phyloP scores from a whole-genome alignment of 2,888 invertebrate genomes.

The Crocallis elinguaria region DNA sequence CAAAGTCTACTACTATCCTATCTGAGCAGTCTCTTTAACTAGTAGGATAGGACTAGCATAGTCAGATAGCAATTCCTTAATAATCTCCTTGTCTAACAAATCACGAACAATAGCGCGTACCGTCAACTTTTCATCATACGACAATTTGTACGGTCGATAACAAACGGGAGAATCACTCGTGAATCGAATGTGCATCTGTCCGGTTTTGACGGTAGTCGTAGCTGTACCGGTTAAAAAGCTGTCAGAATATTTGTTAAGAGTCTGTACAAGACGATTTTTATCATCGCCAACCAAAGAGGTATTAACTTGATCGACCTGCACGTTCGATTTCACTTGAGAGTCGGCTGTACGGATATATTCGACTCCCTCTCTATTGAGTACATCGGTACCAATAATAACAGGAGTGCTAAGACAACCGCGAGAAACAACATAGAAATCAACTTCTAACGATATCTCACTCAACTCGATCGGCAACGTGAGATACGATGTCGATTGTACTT shows the following conservation, averaged over 20 bases:
- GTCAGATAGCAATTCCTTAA: slow-evolving; percentile 10
- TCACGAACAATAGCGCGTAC: slow-evolving; percentile 11
- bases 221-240: slow-evolving; percentile 14
- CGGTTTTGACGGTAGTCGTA: slow-evolving; percentile 13
- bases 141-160: slow-evolving; percentile 7
- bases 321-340: neutral
- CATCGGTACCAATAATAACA: slow-evolving; percentile 39
- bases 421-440: slow-evolving; percentile 34
- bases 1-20: slow-evolving; percentile 3
- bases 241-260: slow-evolving; percentile 7
- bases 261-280: neutral
- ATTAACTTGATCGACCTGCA: neutral
- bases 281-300: slow-evolving; percentile 8
- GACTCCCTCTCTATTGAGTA: slow-evolving; percentile 30
- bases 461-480: slow-evolving; percentile 29
- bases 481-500: no score
- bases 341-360: slow-evolving; percentile 11
- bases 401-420: slow-evolving; percentile 29
- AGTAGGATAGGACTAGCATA: slow-evolving; percentile 15
- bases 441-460: slow-evolving; percentile 31
- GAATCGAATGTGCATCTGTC: slow-evolving; percentile 6
- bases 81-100: slow-evolving; percentile 8
- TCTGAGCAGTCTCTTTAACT: slow-evolving; percentile 12
- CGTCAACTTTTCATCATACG: neutral
- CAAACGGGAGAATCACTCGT: neutral